These are phyloP conservation scores for Sebastolobus altivelis DNA, from an alignment of 2,797 vertebrate species.

Conservation along the genomic window DNA sequence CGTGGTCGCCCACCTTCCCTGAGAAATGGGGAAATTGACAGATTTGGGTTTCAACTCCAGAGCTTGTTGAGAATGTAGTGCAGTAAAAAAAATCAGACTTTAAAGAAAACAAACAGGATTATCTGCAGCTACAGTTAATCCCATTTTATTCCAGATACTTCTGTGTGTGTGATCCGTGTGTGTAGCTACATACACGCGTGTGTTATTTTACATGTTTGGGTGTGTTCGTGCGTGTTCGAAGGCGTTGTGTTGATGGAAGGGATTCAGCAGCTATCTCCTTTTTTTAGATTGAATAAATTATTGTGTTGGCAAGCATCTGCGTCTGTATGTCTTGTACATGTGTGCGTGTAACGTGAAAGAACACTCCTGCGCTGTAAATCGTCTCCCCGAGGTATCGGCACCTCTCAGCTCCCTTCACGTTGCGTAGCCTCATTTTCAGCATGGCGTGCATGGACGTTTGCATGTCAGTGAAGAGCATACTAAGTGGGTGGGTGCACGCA, in stretches of 20 bases:
- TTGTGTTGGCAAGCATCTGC: slow-evolving; percentile 52
- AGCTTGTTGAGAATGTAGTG: slow-evolving; percentile 55
- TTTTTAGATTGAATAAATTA: slow-evolving; percentile 70
- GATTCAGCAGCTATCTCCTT: slow-evolving; percentile 47
- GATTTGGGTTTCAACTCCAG: slow-evolving; percentile 71
- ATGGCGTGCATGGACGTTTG: slow-evolving; percentile 9
- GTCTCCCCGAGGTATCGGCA: slow-evolving; percentile 54
- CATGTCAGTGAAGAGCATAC: slow-evolving; percentile 5
- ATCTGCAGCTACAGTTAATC: slow-evolving; percentile 69
- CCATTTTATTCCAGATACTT: slow-evolving; percentile 67
- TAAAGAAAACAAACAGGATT: slow-evolving; percentile 75
- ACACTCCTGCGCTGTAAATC: slow-evolving; percentile 41
- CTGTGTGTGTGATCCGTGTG: slow-evolving; percentile 22
- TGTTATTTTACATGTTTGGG: slow-evolving; percentile 12
- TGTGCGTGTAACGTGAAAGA: slow-evolving; percentile 18
- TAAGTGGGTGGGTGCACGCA: slow-evolving; percentile 21
- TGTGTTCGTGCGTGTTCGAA: slow-evolving; percentile 19
- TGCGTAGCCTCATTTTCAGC: slow-evolving; percentile 57
- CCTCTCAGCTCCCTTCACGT: slow-evolving; percentile 49
- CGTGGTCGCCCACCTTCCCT: slow-evolving; percentile 21
- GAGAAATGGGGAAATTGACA: slow-evolving; percentile 60
- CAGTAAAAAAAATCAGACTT: slow-evolving; percentile 45
- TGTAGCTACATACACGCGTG: neutral
- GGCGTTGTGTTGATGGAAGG: slow-evolving; percentile 42
- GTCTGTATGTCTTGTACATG: slow-evolving; percentile 19